Evolutionary conservation across 1,140 invertebrate genomes (phyloP).

Genomic region (Heliconius congener): DNA sequence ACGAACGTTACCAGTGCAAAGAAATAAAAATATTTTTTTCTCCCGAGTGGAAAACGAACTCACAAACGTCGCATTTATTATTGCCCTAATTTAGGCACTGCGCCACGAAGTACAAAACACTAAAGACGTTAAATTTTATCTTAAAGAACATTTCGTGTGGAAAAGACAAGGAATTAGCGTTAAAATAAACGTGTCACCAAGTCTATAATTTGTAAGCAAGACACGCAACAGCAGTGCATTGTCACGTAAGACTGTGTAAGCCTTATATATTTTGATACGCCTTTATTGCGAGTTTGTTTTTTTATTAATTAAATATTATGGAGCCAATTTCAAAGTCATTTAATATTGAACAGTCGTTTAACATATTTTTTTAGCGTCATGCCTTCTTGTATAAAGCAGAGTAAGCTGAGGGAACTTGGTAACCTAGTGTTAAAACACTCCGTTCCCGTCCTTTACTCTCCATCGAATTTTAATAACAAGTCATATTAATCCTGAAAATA

Average conservation of each 20-base stretch:
- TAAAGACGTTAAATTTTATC: background rate
- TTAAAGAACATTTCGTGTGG: slow-evolving; percentile 5
- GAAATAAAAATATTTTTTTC: no score
- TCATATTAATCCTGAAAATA: no score
- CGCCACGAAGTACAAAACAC: no score
- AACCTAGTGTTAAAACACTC: no score
- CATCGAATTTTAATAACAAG: background rate
- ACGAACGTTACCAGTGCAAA: no score
- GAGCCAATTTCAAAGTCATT: background rate
- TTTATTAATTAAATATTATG: background rate
- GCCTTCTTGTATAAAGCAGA: no score
- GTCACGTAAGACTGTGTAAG: slow-evolving; percentile 35
- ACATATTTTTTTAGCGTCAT: no score
- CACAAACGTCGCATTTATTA: no score
- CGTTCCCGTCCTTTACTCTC: background rate
- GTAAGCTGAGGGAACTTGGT: no score
- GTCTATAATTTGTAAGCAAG: slow-evolving; percentile 39
- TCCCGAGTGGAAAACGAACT: no score
- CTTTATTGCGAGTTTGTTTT: slow-evolving; percentile 12
- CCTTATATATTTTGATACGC: slow-evolving; percentile 30
- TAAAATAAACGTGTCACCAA: slow-evolving; percentile 38
- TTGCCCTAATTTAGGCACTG: no score
- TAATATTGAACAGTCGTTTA: no score
- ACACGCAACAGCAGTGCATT: slow-evolving; percentile 38
- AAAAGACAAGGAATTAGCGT: slow-evolving; percentile 28